A percentile compares a stretch with the other conserved stretches of the same genome.
Conservation (phyloP, 1,140 invertebrate genomes). For the Reticulitermes speratus region DNA sequence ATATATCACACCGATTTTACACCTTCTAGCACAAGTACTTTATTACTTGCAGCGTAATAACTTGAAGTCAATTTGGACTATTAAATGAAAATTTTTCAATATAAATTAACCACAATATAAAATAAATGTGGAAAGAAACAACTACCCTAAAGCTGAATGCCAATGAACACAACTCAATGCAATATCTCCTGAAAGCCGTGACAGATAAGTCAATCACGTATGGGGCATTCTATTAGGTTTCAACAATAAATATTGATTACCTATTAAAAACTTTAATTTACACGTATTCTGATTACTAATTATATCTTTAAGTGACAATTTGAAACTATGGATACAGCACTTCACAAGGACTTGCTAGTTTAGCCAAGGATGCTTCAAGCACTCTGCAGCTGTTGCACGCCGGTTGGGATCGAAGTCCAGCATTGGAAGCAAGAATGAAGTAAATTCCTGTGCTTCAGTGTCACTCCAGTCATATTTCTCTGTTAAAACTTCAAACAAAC, state of each 20-base stretch:
- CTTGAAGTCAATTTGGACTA: neutral
- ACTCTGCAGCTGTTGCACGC: slow-evolving; percentile 89
- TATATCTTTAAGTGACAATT: neutral
- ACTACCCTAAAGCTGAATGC: neutral
- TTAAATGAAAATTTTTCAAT: neutral
- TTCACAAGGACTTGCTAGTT: slow-evolving; percentile 38
- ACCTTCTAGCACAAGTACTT: neutral
- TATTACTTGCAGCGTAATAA: neutral
- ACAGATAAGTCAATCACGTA: neutral
- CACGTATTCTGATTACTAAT: neutral
- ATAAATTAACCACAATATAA: slow-evolving; percentile 11
- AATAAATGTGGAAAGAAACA: slow-evolving; percentile 2
- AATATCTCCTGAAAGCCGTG: neutral
- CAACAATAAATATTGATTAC: neutral
- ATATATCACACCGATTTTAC: neutral
- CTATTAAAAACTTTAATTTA: neutral
- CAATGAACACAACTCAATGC: neutral
- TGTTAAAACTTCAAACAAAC: slow-evolving; percentile 84
- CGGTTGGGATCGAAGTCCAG: slow-evolving; percentile 87
- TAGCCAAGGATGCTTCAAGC: slow-evolving; percentile 92
- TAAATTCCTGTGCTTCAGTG: slow-evolving; percentile 82
- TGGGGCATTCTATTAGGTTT: neutral
- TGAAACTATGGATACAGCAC: slow-evolving; percentile 23
- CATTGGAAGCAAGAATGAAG: slow-evolving; percentile 93
- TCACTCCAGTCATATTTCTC: slow-evolving; percentile 95